Base-by-base conservation (phyloP, 1,140 invertebrate genomes). In the Melanaphis sacchari region DNA sequence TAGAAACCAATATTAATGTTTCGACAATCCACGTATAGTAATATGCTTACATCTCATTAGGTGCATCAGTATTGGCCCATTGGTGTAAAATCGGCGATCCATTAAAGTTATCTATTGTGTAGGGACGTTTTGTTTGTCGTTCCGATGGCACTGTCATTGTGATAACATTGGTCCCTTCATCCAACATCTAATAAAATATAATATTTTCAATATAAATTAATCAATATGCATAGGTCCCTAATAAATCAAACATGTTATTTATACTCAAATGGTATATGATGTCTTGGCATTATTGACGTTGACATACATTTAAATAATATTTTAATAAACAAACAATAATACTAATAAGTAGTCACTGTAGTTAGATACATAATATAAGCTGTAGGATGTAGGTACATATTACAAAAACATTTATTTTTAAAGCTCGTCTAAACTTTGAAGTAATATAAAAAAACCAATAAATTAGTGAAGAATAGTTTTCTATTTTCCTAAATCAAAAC, bases 21-120 rank as follows among this genome's bases (percentile, higher is more conserved):
- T 76, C n/a, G 31, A 66, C 59, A 1, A 46, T 18, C 24, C 6
- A 31, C n/a, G 6, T 84, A n/a, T n/a, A 43, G 85, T 38, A 36
- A 76, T 36, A 54, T 89, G 6, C 91, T 93, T 85, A 93, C 91
- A 49, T 38, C 3, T 93, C 24, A 4, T 31, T 41, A 18, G 81
- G 49, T 2, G 94, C 94, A 9, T 95, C 94, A 0, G 95, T 92
- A 94, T 96, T 97, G 52, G 96, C 96, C 97, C 97, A 97, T 22
- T 96, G 95, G 24, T 95, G 94, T 24, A 97, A 95, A 43, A 96
- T 96, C 0, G 96, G 95, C 52, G 95, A 96, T 0, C 96, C 96
- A 94, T 97, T 97, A 94, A 96, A 96, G 76, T 94, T 95, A 36
- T 96, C 94, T 18, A 97, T 96, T 24, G 96, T 96, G 66, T 96